phyloP scores from a whole-genome alignment of 2,888 invertebrate species.

The Eilema caniola region DNA sequence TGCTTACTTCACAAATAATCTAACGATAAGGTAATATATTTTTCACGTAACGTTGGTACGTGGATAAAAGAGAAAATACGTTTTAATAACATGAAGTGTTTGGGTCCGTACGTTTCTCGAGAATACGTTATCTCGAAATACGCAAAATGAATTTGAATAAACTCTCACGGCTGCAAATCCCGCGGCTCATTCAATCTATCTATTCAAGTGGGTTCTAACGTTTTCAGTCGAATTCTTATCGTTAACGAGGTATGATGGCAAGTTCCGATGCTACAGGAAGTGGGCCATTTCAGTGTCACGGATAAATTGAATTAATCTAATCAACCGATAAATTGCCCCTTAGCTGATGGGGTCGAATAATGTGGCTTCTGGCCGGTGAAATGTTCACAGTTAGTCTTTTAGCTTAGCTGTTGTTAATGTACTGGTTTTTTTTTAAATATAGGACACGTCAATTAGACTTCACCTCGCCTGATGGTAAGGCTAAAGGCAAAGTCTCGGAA shows the following conservation, averaged over 20 bases:
- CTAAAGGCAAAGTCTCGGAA: too few species aligned
- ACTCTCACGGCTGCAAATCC: slow-evolving; percentile 51
- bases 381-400: slow-evolving; percentile 30
- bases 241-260: slow-evolving; percentile 73
- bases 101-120: slow-evolving; percentile 30
- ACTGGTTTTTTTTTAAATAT: background rate
- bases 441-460: too few species aligned
- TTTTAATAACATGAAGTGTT: slow-evolving; percentile 27
- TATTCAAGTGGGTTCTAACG: slow-evolving; percentile 54
- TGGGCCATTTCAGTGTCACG: slow-evolving; percentile 75
- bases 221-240: slow-evolving; percentile 69
- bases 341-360: slow-evolving; percentile 42
- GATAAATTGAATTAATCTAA: slow-evolving; percentile 83
- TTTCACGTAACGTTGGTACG: background rate
- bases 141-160: slow-evolving; percentile 47
- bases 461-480: too few species aligned
- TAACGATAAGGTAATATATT: background rate
- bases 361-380: slow-evolving; percentile 45
- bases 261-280: slow-evolving; percentile 77
- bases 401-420: slow-evolving; percentile 5
- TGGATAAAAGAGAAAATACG: slow-evolving; percentile 12
- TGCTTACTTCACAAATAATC: background rate
- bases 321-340: slow-evolving; percentile 77
- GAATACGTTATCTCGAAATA: slow-evolving; percentile 34
- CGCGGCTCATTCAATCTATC: slow-evolving; percentile 39